Evolutionary conservation across 2,797 vertebrate species (phyloP), one percentile per base, ranked within the genome.

Genomic region (Petrocephalus sullivani): DNA sequence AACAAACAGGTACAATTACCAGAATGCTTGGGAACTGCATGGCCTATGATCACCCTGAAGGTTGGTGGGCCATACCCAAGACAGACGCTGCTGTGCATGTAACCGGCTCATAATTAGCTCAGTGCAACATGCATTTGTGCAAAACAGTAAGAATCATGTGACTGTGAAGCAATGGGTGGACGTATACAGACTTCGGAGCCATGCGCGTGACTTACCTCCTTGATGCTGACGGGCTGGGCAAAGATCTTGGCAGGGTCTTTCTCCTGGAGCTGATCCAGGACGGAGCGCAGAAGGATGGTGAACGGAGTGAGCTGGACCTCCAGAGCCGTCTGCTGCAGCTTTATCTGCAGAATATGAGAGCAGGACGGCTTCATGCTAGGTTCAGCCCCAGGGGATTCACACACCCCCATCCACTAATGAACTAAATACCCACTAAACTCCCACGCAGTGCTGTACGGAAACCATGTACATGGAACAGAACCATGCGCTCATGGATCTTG

Each of bases 301-400:
- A 99, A 96, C 0, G 98, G 98, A 10, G 97, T 98, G 89, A 99
- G 94, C 91, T 97, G 97, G 90, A 98, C 95, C 93, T 99, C 98
- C 93, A 99, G 93, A 56, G 95, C 96, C 4, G 96, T 96, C 93
- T 99, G 98, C 90, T 99, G 98, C 90, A 97, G 95, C 94, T 97
- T 99, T 92, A 99, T 96, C 98, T 99, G 93, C 37, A 46, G 51
- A 3, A 71, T 1, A 33, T 19, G 23, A 51, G 57, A 61, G 54
- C 16, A 28, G 57, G 53, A 53, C 6, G 28, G 12, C 4, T 4
- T 41, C 33, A 10, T 7, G 16, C 5, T 54, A 9, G 9, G 19
- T n/a, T 1, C n/a, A 0, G 10, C 61, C 23, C 78, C 78, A 54
- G 9, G 21, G 21, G 33, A 28, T 12, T 75, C 14, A 33, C 67